Base-by-base conservation (phyloP, 2,113 vertebrate species). In the Fregetta grallaria region DNA sequence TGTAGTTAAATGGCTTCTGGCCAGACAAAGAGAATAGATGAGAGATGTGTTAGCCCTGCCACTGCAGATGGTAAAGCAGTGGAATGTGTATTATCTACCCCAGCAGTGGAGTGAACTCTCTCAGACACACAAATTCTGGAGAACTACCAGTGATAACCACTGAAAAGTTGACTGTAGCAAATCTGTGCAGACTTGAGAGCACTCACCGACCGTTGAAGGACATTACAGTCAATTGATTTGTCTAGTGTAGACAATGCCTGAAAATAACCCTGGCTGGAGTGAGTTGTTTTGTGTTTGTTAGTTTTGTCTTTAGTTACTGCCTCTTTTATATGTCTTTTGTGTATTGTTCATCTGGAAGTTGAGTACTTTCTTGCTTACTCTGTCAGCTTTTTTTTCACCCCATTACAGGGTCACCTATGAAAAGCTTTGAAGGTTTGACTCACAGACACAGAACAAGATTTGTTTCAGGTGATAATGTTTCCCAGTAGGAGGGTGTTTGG, bases 391-490 rank as follows among this genome's bases (percentile, higher is more conserved):
- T 95, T 94, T 84, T 91, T 80, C 80, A 91, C 42, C 82, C 55
- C 59, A 92, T 68, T 92, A 81, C 26, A 59, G 75, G 85, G 78
- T 96, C 93, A 94, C 72, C 84, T 68, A 59, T 73, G 74, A 97
- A 94, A 92, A 97, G 38, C 65, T 94, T 86, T 94, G 94, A 97
- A 97, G 86, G 47, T 84, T 93, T 95, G 72, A 97, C 61, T 95
- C 59, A 94, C 72, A 95, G 56, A 90, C 45, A 89, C 72, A 72
- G 73, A 95, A 75, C 82, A 93, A 76, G 96, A 92, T 92, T 95
- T 95, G 62, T 86, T 98, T 96, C 83, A 96, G 88, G 59, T 76
- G 65, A 45, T 97, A 97, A 97, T 95, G 77, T 94, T 88, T 95
- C 95, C 88, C 89, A 91, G 53, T 82, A 86, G 76, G 49, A 80